These are phyloP conservation scores for Cyclopterus lumpus DNA, from an alignment of 2,797 vertebrate genomes.

Conservation along the genomic window DNA sequence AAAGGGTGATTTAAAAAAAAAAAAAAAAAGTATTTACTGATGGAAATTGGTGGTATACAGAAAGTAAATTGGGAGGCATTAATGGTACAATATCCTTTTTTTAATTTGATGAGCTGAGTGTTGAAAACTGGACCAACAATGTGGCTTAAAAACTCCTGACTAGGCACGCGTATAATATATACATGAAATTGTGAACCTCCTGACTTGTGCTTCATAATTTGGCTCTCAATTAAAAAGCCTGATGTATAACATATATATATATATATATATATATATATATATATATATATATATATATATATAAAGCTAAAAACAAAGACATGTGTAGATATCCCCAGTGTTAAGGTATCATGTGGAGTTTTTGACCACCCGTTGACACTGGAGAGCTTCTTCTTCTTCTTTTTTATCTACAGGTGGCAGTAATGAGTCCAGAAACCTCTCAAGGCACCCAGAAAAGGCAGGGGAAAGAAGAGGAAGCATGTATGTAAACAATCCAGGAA, in stretches of 20 bases:
- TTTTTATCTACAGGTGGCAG: constrained; percentile 27
- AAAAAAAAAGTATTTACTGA: too few species aligned
- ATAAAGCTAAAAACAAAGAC: neutral
- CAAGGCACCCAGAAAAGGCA: neutral
- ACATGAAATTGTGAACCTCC: neutral
- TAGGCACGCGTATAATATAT: neutral
- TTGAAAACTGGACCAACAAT: constrained; percentile 4
- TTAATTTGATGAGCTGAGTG: constrained; percentile 8
- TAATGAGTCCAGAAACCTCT: neutral
- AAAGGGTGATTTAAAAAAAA: neutral
- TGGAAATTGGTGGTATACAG: too few species aligned
- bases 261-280: too few species aligned
- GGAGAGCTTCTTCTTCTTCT: neutral
- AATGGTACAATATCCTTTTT: too few species aligned
- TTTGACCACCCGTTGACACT: neutral
- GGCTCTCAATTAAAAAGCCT: neutral
- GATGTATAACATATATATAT: neutral
- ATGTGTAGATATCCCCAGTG: neutral
- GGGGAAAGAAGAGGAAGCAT: neutral
- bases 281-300: too few species aligned
- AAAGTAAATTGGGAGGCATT: too few species aligned
- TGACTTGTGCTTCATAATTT: neutral
- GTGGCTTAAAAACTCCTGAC: neutral
- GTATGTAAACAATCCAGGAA: neutral
- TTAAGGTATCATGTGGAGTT: too few species aligned